phyloP scores from a whole-genome alignment of 2,888 invertebrate species.

The Melolontha melolontha region DNA sequence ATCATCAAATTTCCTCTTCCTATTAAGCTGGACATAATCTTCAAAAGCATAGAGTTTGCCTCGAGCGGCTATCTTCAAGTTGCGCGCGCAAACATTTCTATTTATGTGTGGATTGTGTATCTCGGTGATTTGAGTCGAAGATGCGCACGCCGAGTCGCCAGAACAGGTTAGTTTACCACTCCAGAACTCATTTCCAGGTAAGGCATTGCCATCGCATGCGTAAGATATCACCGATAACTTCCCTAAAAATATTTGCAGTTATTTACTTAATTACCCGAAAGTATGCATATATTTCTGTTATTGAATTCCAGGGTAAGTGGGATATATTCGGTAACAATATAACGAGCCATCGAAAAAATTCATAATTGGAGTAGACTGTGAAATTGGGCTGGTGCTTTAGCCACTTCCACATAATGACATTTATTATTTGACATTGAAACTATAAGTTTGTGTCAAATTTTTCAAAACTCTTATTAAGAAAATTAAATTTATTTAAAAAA shows the following conservation, averaged over 20 bases:
- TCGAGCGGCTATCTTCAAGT: conserved; percentile 67
- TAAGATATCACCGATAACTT: conserved; percentile 74
- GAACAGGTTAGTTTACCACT: conserved; percentile 68
- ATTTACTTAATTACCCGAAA: too few species aligned
- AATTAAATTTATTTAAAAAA: too few species aligned
- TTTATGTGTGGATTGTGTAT: conserved; percentile 73
- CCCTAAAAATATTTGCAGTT: conserved; percentile 46
- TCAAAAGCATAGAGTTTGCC: conserved; percentile 52
- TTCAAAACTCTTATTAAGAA: too few species aligned
- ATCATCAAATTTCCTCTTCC: not conserved
- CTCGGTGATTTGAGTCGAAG: conserved; percentile 72
- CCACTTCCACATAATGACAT: too few species aligned
- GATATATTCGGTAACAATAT: too few species aligned
- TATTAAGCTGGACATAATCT: conserved; percentile 47
- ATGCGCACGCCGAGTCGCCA: conserved; percentile 75
- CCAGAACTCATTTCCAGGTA: conserved; percentile 83
- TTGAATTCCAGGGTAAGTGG: too few species aligned
- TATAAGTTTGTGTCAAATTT: too few species aligned
- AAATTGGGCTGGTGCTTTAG: too few species aligned
- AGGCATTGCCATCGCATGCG: conserved; percentile 80
- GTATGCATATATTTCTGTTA: too few species aligned
- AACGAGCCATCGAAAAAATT: too few species aligned
- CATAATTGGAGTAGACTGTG: too few species aligned
- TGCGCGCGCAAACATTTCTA: conserved; percentile 66
- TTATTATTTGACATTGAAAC: too few species aligned